phyloP scores from a whole-genome alignment of 2,113 vertebrate genomes.

The Psammodynastes pulverulentus region DNA sequence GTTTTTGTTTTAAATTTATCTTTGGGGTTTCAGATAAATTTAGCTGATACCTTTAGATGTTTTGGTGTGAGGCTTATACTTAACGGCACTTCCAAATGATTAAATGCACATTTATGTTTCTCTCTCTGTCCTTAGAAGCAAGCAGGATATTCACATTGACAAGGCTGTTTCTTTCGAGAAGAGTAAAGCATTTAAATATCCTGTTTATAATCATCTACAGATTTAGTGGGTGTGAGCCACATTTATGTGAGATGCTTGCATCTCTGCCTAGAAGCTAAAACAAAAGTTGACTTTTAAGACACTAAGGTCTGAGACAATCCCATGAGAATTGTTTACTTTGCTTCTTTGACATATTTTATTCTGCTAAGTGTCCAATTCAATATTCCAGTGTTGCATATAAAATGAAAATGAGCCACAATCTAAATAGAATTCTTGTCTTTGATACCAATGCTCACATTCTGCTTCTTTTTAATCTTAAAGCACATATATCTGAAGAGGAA shows the following conservation, averaged over 20 bases:
- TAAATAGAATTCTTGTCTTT: slow-evolving; percentile 39
- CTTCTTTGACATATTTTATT: slow-evolving; percentile 33
- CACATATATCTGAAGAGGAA: slow-evolving; percentile 73
- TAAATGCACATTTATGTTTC: slow-evolving; percentile 32
- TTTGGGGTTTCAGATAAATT: slow-evolving; percentile 11
- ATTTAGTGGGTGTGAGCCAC: slow-evolving; percentile 22
- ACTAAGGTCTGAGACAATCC: not conserved
- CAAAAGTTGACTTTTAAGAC: slow-evolving; percentile 10
- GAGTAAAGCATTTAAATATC: slow-evolving; percentile 51
- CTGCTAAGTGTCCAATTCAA: slow-evolving; percentile 33
- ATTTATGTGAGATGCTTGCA: slow-evolving; percentile 24
- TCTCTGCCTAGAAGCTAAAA: slow-evolving; percentile 9
- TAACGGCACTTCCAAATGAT: not conserved
- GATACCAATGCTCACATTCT: slow-evolving; percentile 54
- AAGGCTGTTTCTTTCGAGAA: slow-evolving; percentile 53
- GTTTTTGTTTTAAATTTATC: not conserved
- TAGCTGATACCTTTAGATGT: not conserved
- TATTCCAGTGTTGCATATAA: slow-evolving; percentile 17
- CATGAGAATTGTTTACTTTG: slow-evolving; percentile 26
- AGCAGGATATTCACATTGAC: slow-evolving; percentile 58
- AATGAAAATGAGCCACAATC: slow-evolving; percentile 30
- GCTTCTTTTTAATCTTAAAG: slow-evolving; percentile 73
- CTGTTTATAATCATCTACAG: slow-evolving; percentile 27
- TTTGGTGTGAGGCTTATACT: not conserved
- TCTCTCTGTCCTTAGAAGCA: slow-evolving; percentile 18